Percentiles rank a stretch among this genome's conserved stretches.
Conservation (phyloP, 2,888 invertebrate species). For the Xestia rhomboidea region DNA sequence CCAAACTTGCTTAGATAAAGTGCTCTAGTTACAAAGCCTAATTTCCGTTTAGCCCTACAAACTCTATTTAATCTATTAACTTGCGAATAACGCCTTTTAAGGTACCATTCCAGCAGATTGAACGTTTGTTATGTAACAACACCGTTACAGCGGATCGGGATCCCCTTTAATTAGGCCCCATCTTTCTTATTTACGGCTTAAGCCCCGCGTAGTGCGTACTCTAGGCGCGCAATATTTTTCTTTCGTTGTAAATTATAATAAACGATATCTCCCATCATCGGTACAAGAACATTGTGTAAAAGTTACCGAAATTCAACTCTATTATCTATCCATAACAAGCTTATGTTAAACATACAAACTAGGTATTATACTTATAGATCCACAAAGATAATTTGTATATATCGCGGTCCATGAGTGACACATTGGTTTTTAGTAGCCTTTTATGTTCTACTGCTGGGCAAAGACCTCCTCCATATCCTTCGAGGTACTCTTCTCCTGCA, state of each 20-base stretch:
- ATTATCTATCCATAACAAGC: background rate
- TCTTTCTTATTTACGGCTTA: conserved; percentile 53
- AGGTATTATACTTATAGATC: background rate
- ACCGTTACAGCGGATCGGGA: conserved; percentile 12
- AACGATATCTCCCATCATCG: conserved; percentile 43
- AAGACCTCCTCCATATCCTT: too few species aligned
- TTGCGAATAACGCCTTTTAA: background rate
- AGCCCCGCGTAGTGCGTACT: conserved; percentile 34
- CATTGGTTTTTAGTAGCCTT: too few species aligned
- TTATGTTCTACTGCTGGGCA: too few species aligned
- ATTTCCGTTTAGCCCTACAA: background rate
- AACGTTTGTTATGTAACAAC: conserved; percentile 19
- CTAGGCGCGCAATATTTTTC: conserved; percentile 21
- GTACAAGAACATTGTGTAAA: background rate
- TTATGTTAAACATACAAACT: background rate
- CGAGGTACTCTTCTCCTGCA: too few species aligned
- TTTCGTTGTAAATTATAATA: conserved; percentile 46
- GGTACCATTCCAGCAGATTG: conserved; percentile 21
- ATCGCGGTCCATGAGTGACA: too few species aligned
- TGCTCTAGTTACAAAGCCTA: background rate
- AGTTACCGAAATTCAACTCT: conserved; percentile 8
- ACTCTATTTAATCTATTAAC: conserved; percentile 19
- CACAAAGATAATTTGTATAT: too few species aligned
- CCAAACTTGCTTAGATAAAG: background rate
- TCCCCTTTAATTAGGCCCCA: conserved; percentile 52